Percentiles rank a stretch among this genome's conserved stretches.
Conservation (phyloP, 1,140 invertebrate genomes). For the Ericerus pela region DNA sequence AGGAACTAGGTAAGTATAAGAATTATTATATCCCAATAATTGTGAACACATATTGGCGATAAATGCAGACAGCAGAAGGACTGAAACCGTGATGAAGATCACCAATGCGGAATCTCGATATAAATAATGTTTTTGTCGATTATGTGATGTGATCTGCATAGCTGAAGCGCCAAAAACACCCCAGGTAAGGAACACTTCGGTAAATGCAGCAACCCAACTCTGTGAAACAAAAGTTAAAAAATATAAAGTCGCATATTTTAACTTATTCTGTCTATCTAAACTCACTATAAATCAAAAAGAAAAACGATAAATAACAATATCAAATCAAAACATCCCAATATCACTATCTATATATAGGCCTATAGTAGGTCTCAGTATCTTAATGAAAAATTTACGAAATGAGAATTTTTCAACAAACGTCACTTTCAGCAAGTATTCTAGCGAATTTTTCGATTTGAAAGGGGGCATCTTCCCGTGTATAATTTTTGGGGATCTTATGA, state of each 20-base stretch:
- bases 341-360: neutral
- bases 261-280: no score
- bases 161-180: constrained; percentile 68
- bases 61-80: constrained; percentile 56
- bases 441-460: no score
- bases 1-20: constrained; percentile 61
- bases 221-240: constrained; percentile 30
- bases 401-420: no score
- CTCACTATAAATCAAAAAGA: no score
- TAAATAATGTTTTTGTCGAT: constrained; percentile 53
- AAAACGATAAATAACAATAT: no score
- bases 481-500: no score
- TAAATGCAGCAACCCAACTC: constrained; percentile 73
- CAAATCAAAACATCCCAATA: no score
- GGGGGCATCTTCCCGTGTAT: no score
- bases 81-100: constrained; percentile 57
- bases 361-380: neutral
- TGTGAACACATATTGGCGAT: constrained; percentile 65
- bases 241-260: no score
- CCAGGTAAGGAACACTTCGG: constrained; percentile 81
- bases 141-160: constrained; percentile 54
- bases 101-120: constrained; percentile 63
- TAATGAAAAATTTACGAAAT: no score
- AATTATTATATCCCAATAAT: constrained; percentile 53
- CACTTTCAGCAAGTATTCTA: no score